Conservation (phyloP, 2,113 vertebrate genomes). For the Xiphorhynchus elegans region DNA sequence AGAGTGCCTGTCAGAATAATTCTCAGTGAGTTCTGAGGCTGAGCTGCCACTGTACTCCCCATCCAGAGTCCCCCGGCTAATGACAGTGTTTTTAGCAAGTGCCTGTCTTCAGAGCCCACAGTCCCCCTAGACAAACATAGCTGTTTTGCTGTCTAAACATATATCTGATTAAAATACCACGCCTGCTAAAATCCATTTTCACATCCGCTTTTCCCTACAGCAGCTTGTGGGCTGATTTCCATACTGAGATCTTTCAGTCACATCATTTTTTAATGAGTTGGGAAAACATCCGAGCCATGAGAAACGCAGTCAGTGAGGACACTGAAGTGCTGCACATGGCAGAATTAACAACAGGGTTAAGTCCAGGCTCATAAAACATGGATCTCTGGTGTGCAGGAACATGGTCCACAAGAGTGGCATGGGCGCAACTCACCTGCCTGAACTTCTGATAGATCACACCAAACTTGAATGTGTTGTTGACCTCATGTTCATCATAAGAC, state of each 20-base stretch:
- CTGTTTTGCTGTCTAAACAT: neutral
- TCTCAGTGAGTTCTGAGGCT: conserved; percentile 29
- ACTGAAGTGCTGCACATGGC: fast-evolving
- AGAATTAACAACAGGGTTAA: fast-evolving
- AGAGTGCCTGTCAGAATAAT: conserved; percentile 51
- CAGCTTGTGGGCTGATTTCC: conserved; percentile 6
- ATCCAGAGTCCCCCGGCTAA: conserved; percentile 20
- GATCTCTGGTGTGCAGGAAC: neutral
- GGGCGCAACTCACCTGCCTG: conserved; percentile 82
- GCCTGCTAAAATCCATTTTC: conserved; percentile 12
- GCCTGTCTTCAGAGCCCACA: neutral
- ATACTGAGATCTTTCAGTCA: neutral
- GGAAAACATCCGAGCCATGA: neutral
- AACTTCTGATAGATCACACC: conserved; percentile 92
- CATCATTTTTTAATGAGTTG: neutral
- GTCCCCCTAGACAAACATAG: neutral
- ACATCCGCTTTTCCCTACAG: neutral
- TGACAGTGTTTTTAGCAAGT: conserved; percentile 34
- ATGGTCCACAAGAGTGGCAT: fast-evolving
- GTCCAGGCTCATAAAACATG: fast-evolving
- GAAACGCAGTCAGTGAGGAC: neutral
- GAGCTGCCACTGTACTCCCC: neutral
- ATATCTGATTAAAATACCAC: neutral
- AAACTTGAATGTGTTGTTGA: conserved; percentile 96
- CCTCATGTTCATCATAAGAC: conserved; percentile 91